Evolutionary conservation across 2,888 invertebrate genomes (phyloP).

Genomic region (Glaucopsyche alexis): DNA sequence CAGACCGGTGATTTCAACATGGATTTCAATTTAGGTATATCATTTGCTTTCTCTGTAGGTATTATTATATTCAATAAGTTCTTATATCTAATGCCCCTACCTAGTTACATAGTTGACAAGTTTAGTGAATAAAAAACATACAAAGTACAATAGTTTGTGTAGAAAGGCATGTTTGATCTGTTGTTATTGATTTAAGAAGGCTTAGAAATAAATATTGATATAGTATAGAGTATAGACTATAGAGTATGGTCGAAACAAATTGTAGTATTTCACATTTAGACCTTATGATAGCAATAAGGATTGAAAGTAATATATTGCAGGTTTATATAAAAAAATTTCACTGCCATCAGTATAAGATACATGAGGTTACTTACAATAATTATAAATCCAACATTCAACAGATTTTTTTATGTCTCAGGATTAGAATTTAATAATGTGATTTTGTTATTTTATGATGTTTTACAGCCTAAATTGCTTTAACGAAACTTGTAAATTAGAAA

Average conservation of each 20-base stretch:
- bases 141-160: neutral
- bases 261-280: too few species aligned
- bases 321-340: too few species aligned
- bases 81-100: constrained; percentile 90
- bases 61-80: constrained; percentile 91
- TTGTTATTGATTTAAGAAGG: neutral
- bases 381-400: too few species aligned
- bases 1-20: constrained; percentile 82
- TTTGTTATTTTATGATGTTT: neutral
- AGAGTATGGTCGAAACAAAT: too few species aligned
- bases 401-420: neutral
- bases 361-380: too few species aligned
- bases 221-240: too few species aligned
- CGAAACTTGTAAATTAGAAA: neutral
- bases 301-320: too few species aligned
- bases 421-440: neutral
- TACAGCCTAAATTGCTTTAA: neutral
- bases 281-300: too few species aligned
- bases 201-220: too few species aligned
- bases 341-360: too few species aligned
- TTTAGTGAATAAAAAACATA: constrained; percentile 82
- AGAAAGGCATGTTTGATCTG: neutral
- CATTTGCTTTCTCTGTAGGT: constrained; percentile 90
- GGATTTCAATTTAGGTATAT: constrained; percentile 89
- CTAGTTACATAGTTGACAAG: constrained; percentile 91